Evolutionary conservation across 2,888 invertebrate species (phyloP), one percentile per base, ranked within the genome.

Genomic region (Leucophenga montana): DNA sequence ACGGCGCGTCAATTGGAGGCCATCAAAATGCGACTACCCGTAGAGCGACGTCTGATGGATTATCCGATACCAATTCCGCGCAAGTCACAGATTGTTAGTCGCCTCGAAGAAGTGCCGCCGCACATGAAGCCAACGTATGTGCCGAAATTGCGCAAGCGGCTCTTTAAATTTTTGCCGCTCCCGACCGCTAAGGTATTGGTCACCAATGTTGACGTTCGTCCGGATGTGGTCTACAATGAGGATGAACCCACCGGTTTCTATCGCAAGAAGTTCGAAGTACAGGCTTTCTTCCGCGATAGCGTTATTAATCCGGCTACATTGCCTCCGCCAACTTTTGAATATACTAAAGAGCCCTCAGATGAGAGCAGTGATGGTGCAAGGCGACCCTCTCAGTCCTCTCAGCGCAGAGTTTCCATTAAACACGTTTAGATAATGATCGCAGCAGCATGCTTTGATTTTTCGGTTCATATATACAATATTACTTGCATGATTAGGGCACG

Each of bases 81-180:
- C 0, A 11, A 33, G 0, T 69, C 71, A 0, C 69, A 69, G 3
- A 78, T 88, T 9, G n/a, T 68, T 4, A 71, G 78, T 8, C 72
- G 75, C 13, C 69, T 88, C 3, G 18, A 67, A 3, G 72, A 74
- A 13, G 76, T 82, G 14, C 87, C 87, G 0, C 61, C 72, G 0
- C 86, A 82, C 39, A 77, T 85, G 77, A 59, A 69, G 13, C 73
- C 75, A 8, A 74, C 70, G 6, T 84, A 78, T 44, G 64, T 75
- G 53, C 79, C 84, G 0, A 78, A 73, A 70, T 57, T 85, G 64
- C 84, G 86, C 3, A 85, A 86, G 62, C 78, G 80, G 0, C 74
- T 81, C 0, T 87, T 85, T 50, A 88, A 87, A 66, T 87, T 88
- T 66, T 72, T 78, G 1, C 85, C 87, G 3, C 73, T 87, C 48